phyloP scores from a whole-genome alignment of 2,888 invertebrate species.

The Ichneumon xanthorius region DNA sequence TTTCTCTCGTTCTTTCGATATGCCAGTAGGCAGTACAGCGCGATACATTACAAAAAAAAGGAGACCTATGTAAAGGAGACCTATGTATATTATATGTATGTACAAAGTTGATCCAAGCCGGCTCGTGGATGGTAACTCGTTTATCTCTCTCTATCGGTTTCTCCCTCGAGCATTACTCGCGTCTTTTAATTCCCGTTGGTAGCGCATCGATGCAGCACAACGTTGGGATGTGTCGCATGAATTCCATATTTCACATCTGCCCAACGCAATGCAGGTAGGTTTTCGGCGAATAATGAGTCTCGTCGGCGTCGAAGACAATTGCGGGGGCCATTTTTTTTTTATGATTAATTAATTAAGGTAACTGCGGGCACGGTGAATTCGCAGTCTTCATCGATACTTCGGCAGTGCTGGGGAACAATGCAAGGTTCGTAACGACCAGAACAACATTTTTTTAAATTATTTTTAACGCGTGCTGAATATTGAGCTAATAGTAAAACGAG shows the following conservation, averaged over 20 bases:
- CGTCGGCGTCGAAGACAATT: conserved; percentile 16
- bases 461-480: neutral
- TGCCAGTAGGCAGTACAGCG: conserved; percentile 11
- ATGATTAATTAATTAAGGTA: no score
- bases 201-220: conserved; percentile 11
- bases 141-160: conserved; percentile 31
- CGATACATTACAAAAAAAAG: neutral
- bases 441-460: neutral
- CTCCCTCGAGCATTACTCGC: conserved; percentile 22
- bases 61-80: conserved; percentile 4
- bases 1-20: conserved; percentile 75
- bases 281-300: neutral
- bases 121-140: conserved; percentile 19
- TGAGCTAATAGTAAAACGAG: no score
- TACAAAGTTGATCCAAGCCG: neutral
- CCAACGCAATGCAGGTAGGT: conserved; percentile 11
- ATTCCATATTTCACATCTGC: conserved; percentile 37
- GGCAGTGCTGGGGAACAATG: neutral
- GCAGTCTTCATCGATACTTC: neutral
- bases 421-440: neutral
- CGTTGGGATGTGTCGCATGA: conserved; percentile 9
- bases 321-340: neutral
- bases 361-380: neutral
- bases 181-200: conserved; percentile 41
- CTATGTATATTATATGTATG: conserved; percentile 19